phyloP scores from a whole-genome alignment of 2,888 invertebrate species.

The Pharmacophagus antenor region DNA sequence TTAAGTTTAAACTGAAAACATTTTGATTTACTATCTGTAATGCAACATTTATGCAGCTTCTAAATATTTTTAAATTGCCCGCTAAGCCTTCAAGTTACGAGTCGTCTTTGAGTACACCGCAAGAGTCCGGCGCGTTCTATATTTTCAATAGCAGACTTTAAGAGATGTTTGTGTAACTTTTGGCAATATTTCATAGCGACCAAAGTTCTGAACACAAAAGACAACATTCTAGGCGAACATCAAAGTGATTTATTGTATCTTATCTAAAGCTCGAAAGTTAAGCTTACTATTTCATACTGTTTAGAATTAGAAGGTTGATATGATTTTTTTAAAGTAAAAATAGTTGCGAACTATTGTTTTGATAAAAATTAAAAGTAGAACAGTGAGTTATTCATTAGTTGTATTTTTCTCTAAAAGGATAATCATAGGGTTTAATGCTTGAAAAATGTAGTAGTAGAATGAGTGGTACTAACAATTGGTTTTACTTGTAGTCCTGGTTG shows the following conservation, averaged over 20 bases:
- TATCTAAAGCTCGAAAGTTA: constrained; percentile 29
- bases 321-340: background rate
- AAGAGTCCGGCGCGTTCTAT: constrained; percentile 48
- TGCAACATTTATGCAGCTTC: background rate
- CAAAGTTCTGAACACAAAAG: constrained; percentile 51
- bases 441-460: no score
- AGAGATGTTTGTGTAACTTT: constrained; percentile 55
- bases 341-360: background rate
- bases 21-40: background rate
- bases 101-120: constrained; percentile 44
- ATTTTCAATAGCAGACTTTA: constrained; percentile 60
- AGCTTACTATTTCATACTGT: constrained; percentile 28
- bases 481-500: no score
- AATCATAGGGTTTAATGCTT: no score
- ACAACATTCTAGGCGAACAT: constrained; percentile 46
- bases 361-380: background rate
- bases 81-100: constrained; percentile 20
- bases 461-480: no score
- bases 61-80: constrained; percentile 3
- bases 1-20: no score
- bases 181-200: constrained; percentile 51
- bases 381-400: no score
- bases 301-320: background rate
- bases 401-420: no score
- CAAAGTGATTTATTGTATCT: constrained; percentile 46